These are phyloP conservation scores for Gulo gulo DNA, from an alignment of 2,113 vertebrate genomes.

Conservation along the genomic window DNA sequence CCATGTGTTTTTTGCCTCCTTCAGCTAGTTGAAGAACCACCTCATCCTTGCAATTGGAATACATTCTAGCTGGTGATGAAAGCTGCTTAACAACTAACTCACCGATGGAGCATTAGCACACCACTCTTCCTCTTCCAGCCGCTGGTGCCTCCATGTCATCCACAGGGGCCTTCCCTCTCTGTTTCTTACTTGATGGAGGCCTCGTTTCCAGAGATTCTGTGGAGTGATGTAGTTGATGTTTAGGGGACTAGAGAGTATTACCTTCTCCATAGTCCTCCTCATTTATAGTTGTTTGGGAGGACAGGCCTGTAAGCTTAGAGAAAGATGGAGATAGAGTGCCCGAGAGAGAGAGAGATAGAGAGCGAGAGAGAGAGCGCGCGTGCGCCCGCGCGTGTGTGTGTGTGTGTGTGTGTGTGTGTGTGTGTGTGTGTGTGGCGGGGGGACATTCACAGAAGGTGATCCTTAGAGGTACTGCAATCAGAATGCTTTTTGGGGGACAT, in stretches of 20 bases:
- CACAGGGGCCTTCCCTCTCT: neutral
- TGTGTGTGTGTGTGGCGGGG: neutral
- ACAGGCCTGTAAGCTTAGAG: neutral
- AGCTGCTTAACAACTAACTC: constrained; percentile 34
- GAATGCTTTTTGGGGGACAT: neutral
- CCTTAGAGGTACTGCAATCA: neutral
- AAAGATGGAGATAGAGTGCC: neutral
- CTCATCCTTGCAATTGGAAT: constrained; percentile 46
- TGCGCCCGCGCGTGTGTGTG: neutral
- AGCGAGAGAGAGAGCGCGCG: too few species aligned
- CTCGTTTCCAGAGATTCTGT: neutral
- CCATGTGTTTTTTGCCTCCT: constrained; percentile 50
- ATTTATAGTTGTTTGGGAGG: neutral
- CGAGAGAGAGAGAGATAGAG: too few species aligned
- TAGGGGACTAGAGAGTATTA: neutral
- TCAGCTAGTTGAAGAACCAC: constrained; percentile 55
- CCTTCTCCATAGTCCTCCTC: neutral
- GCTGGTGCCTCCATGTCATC: neutral
- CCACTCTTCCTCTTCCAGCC: neutral
- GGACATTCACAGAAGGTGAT: neutral
- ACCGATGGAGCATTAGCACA: constrained; percentile 17
- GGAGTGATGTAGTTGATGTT: neutral
- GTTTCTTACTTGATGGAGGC: neutral
- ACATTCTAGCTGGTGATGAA: constrained; percentile 50
- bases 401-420: neutral